Percentiles rank a stretch among this genome's conserved stretches.
Conservation (phyloP, 2,797 vertebrate genomes). For the Smutsia temminckii region DNA sequence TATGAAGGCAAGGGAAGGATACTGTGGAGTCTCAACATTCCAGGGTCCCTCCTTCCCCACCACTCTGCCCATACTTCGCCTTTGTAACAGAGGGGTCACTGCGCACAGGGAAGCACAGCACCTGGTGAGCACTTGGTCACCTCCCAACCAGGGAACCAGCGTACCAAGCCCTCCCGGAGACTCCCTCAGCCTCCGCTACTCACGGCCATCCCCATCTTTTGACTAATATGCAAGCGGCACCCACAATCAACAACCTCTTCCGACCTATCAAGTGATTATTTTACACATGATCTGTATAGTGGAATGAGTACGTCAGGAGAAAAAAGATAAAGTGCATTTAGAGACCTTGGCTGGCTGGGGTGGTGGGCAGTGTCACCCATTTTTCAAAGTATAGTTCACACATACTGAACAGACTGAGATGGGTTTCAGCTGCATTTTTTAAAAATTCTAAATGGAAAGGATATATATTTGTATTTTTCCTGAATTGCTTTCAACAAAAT, state of each 20-base stretch:
- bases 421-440: not conserved
- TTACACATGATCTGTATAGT: not conserved
- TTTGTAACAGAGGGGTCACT: too few relatives aligned
- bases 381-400: not conserved
- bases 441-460: not conserved
- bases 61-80: too few relatives aligned
- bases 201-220: too few relatives aligned
- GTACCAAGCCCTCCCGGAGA: too few relatives aligned
- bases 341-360: not conserved
- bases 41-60: too few relatives aligned
- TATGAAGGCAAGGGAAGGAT: too few relatives aligned
- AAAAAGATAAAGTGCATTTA: not conserved
- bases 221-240: not conserved
- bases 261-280: not conserved
- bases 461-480: constrained; percentile 42
- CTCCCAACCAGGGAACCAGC: too few relatives aligned
- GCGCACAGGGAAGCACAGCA: too few relatives aligned
- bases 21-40: too few relatives aligned
- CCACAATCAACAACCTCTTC: not conserved
- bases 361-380: not conserved
- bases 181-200: too few relatives aligned
- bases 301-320: not conserved
- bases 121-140: too few relatives aligned
- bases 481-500: constrained; percentile 48
- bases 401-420: not conserved